Percentiles rank a stretch among this genome's conserved stretches.
These are phyloP conservation scores for Endotricha flammealis DNA, from an alignment of 2,888 invertebrate species.

Conservation along the genomic window DNA sequence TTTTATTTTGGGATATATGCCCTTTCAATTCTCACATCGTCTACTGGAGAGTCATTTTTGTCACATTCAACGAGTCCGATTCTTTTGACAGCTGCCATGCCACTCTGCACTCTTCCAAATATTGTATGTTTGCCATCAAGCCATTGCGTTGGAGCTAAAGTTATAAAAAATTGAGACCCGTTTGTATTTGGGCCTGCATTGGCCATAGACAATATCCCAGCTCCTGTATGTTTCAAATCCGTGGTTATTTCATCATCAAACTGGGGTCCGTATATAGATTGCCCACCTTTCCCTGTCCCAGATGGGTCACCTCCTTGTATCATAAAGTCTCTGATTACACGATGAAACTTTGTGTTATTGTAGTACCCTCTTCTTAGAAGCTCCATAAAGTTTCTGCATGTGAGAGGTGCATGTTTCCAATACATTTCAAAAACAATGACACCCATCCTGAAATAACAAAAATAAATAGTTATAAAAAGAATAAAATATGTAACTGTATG, in stretches of 20 bases:
- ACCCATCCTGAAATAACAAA: slow-evolving; percentile 87
- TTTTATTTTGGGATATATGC: slow-evolving; percentile 55
- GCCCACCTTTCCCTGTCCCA: slow-evolving; percentile 96
- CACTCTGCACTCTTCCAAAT: slow-evolving; percentile 92
- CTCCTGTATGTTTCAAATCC: slow-evolving; percentile 96
- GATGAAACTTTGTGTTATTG: slow-evolving; percentile 96
- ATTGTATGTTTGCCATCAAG: slow-evolving; percentile 98
- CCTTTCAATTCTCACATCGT: slow-evolving; percentile 87
- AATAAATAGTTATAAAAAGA: slow-evolving; percentile 11
- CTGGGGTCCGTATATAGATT: slow-evolving; percentile 95
- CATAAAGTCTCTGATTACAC: slow-evolving; percentile 96
- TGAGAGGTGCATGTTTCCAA: slow-evolving; percentile 99
- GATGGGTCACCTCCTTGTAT: slow-evolving; percentile 98
- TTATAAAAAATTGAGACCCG: slow-evolving; percentile 99
- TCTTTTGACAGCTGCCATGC: slow-evolving; percentile 94
- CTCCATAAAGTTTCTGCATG: slow-evolving; percentile 98
- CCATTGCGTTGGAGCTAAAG: slow-evolving; percentile 98
- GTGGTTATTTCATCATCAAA: slow-evolving; percentile 97
- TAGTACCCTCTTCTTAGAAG: slow-evolving; percentile 95
- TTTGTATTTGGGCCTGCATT: slow-evolving; percentile 98
- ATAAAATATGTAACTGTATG: too few relatives aligned
- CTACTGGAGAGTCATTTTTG: slow-evolving; percentile 92
- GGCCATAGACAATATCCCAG: slow-evolving; percentile 97
- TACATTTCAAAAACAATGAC: slow-evolving; percentile 94
- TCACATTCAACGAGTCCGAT: slow-evolving; percentile 97